These are phyloP conservation scores for Cygnus buccinator DNA, from an alignment of 2,113 vertebrate species.

Conservation along the genomic window DNA sequence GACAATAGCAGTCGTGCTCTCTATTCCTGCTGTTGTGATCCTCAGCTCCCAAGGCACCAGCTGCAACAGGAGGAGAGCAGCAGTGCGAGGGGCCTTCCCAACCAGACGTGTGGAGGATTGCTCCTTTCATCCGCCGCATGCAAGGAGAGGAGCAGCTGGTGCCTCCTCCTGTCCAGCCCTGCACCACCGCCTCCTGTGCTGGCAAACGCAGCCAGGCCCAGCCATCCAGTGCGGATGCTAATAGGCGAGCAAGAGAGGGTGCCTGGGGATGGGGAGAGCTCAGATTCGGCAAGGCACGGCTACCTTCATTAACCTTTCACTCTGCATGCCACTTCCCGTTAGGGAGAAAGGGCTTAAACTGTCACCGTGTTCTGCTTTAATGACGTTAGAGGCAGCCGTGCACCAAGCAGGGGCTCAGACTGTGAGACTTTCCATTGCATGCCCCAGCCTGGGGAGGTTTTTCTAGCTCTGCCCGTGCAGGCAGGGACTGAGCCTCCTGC, in stretches of 20 bases:
- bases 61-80: not conserved
- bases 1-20: not conserved
- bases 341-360: not conserved
- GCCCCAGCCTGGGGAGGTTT: not conserved
- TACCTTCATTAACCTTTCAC: not conserved
- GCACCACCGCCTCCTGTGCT: not conserved
- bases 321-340: not conserved
- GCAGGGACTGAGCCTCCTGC: not conserved
- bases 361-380: not conserved
- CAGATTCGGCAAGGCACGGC: not conserved
- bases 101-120: not conserved
- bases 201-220: fast-evolving
- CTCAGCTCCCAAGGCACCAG: fast-evolving
- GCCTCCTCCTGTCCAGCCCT: not conserved
- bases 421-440: not conserved
- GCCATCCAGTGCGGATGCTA: fast-evolving
- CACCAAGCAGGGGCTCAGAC: not conserved
- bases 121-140: not conserved
- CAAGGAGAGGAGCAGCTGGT: not conserved
- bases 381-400: not conserved
- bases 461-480: not conserved
- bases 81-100: fast-evolving
- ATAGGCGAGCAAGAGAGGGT: not conserved
- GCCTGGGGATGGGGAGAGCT: not conserved
- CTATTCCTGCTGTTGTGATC: fast-evolving